Evolutionary conservation across 2,888 invertebrate species (phyloP), one percentile per base, ranked within the genome.

Genomic region (Sabellastarte sp.): DNA sequence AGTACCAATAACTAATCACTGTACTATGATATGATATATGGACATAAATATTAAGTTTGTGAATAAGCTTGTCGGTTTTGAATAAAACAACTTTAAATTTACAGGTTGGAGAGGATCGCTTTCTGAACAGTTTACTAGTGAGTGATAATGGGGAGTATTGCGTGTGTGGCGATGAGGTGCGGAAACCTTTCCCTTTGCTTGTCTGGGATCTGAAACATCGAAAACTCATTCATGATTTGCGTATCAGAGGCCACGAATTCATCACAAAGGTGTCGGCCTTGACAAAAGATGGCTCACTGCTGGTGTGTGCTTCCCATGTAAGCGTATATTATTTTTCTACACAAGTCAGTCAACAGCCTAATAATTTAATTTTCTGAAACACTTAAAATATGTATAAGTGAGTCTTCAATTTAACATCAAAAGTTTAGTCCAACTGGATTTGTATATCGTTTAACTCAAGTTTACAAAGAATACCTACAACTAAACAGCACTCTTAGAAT

Each of bases 91-190:
- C n/a, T n/a, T n/a, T n/a, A n/a, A n/a, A n/a, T n/a, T 41, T 20
- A 20, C 41, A 53, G 53, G 85, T 77, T 64, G 93, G 93, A 1
- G 93, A 94, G 84, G 93, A 93, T 84, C 88, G 93, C 70, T 93
- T 93, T 84, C 88, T 93, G 15, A 93, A 93, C 84, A 93, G 93
- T 3, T 85, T 93, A 73, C 88, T 93, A 65, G 92, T 93, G 62
- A 93, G 92, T 60, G 92, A 91, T 60, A 92, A 94, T 85, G 93
- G 93, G 80, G 89, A 92, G 79, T 89, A 93, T 60, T 87, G 93
- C 68, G 93, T 93, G 1, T 93, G 93, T 80, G 93, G 93, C 4
- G 93, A 94, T 83, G 93, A 93, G 86, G 93, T 93, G 1, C 93
- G 93, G 84, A 93, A 93, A 81, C 93, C 93, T 26, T 93, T 93